Evolutionary conservation across 2,888 invertebrate species (phyloP).

Genomic region (Caenorhabditis parvicauda): DNA sequence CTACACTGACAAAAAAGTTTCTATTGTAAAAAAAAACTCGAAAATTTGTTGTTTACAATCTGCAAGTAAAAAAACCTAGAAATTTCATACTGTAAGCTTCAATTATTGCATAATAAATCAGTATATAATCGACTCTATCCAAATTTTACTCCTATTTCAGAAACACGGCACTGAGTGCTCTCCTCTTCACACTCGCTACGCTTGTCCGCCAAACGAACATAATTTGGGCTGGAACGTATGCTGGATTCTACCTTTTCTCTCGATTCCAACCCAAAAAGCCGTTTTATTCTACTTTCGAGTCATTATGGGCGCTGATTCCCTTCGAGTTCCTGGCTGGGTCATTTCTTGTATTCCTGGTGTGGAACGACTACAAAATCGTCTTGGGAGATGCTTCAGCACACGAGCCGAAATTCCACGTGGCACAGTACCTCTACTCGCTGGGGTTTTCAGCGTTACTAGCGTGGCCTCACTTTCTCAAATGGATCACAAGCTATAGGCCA

Average conservation of each 20-base stretch:
- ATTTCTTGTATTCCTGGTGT: constrained; percentile 74
- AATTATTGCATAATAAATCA: too few relatives aligned
- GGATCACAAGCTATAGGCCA: constrained; percentile 15
- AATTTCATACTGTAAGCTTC: neutral
- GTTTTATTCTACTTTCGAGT: constrained; percentile 1
- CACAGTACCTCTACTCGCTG: constrained; percentile 83
- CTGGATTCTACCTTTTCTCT: constrained; percentile 29
- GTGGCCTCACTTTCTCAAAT: constrained; percentile 58
- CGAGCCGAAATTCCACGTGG: constrained; percentile 76
- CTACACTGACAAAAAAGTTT: too few relatives aligned
- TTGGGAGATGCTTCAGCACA: constrained; percentile 90
- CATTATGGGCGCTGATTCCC: constrained; percentile 19
- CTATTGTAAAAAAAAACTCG: too few relatives aligned
- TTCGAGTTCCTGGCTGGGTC: constrained; percentile 61
- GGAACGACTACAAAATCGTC: constrained; percentile 73
- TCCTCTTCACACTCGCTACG: constrained; percentile 71
- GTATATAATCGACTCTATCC: neutral
- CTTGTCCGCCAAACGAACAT: constrained; percentile 91
- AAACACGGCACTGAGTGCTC: constrained; percentile 24
- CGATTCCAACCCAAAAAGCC: neutral
- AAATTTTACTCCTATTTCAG: constrained; percentile 10
- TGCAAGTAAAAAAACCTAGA: too few relatives aligned
- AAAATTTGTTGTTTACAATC: too few relatives aligned
- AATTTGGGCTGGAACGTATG: constrained; percentile 77
- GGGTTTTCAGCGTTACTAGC: constrained; percentile 64